Conservation (phyloP, 2,113 vertebrate genomes). For the Hiodon tergisus region DNA sequence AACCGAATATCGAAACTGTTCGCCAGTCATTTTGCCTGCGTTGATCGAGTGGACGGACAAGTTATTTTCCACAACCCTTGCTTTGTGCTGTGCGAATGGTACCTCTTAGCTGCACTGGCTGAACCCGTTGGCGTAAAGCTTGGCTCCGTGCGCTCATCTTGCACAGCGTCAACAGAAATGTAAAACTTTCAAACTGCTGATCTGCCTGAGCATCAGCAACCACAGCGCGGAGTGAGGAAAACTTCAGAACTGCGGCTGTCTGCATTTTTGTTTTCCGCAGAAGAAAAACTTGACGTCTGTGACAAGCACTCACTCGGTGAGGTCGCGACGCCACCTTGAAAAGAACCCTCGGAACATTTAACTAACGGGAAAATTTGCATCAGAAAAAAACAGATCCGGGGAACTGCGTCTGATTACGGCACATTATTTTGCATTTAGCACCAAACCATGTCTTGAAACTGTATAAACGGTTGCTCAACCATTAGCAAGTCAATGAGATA, state of each 20-base stretch:
- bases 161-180: slow-evolving; percentile 1
- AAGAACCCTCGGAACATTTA: background rate
- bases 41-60: slow-evolving; percentile 38
- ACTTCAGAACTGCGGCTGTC: slow-evolving; percentile 6
- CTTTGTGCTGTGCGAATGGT: slow-evolving; percentile 34
- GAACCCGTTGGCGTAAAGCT: slow-evolving; percentile 11
- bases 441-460: too few species aligned
- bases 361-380: background rate
- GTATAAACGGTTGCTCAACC: background rate
- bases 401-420: too few species aligned
- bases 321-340: background rate
- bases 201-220: slow-evolving; percentile 13
- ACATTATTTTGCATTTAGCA: too few species aligned
- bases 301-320: slow-evolving; percentile 12
- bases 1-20: too few species aligned
- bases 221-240: background rate
- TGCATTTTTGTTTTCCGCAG: slow-evolving; percentile 3
- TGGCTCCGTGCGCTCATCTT: background rate
- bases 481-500: slow-evolving; percentile 20
- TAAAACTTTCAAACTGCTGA: slow-evolving; percentile 12
- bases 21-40: too few species aligned
- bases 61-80: slow-evolving; percentile 47
- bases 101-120: slow-evolving; percentile 27
- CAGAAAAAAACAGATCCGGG: too few species aligned
- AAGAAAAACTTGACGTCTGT: background rate